phyloP scores from a whole-genome alignment of 1,140 invertebrate genomes.

The Cheumatopsyche charites region DNA sequence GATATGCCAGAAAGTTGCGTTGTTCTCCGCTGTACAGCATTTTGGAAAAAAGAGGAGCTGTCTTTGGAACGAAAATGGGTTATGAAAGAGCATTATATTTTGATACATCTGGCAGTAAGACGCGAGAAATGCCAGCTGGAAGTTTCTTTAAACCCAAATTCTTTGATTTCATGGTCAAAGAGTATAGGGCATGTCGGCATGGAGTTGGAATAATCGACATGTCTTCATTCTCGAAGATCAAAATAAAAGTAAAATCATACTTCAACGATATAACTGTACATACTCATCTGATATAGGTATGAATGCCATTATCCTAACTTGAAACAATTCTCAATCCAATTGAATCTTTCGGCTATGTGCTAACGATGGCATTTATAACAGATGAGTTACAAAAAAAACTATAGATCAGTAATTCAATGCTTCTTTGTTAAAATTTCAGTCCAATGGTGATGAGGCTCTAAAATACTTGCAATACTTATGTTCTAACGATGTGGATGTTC shows the following conservation, averaged over 20 bases:
- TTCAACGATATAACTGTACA: too few relatives aligned
- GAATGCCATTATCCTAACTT: neutral
- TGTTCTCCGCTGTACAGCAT: constrained; percentile 81
- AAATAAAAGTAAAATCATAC: constrained; percentile 67
- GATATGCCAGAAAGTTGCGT: constrained; percentile 72
- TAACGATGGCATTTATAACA: neutral
- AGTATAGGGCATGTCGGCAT: constrained; percentile 81
- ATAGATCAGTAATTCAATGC: neutral
- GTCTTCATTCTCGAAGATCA: constrained; percentile 85
- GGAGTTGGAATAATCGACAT: constrained; percentile 83
- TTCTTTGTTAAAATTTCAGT: constrained; percentile 52
- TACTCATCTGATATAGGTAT: too few relatives aligned
- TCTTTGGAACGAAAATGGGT: constrained; percentile 86
- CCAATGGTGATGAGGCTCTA: constrained; percentile 67
- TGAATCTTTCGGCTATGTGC: too few relatives aligned
- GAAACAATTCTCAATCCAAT: neutral
- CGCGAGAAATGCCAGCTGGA: constrained; percentile 62
- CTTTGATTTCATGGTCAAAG: constrained; percentile 75
- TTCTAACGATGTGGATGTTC: constrained; percentile 78
- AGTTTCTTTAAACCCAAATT: constrained; percentile 77
- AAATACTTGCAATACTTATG: constrained; percentile 76
- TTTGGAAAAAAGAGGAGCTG: constrained; percentile 74
- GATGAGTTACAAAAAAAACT: neutral
- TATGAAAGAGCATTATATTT: constrained; percentile 78
- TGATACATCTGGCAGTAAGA: constrained; percentile 56